These are phyloP conservation scores for Centrocercus urophasianus DNA, from an alignment of 2,113 vertebrate genomes.

Conservation along the genomic window DNA sequence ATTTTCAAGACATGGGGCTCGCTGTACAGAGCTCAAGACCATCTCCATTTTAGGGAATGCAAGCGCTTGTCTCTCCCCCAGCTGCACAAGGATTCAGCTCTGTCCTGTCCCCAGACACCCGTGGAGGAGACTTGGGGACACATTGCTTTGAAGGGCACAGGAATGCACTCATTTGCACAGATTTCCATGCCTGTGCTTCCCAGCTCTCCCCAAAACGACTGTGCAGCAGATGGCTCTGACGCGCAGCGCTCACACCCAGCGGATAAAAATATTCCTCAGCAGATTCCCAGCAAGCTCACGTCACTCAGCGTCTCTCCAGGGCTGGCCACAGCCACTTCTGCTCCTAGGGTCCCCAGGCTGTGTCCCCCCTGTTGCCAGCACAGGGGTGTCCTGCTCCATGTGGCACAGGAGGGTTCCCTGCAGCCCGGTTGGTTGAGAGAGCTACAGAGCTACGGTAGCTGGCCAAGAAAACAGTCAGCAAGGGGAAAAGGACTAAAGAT, in stretches of 20 bases:
- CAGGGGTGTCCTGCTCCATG: rapidly evolving
- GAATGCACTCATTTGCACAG: constrained; percentile 70
- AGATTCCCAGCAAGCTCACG: constrained; percentile 60
- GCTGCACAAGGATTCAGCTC: background rate
- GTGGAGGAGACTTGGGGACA: constrained; percentile 59
- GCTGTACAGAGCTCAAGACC: background rate
- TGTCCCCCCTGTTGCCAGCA: rapidly evolving
- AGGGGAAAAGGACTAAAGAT: background rate
- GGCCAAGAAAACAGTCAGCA: background rate
- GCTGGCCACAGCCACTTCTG: background rate
- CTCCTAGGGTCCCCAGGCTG: background rate
- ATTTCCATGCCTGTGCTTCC: constrained; percentile 61
- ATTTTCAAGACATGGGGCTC: background rate
- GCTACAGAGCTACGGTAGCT: background rate
- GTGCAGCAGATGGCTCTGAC: constrained; percentile 78
- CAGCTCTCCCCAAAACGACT: constrained; percentile 68
- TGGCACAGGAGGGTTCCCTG: background rate
- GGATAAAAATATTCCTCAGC: constrained; percentile 77
- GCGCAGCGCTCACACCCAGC: constrained; percentile 67
- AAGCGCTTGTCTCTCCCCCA: background rate
- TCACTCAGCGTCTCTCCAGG: constrained; percentile 16
- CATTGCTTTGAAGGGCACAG: constrained; percentile 53
- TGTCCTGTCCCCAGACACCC: background rate
- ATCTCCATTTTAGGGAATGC: constrained; percentile 14
- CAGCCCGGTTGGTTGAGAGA: background rate